Conservation (phyloP, 2,888 invertebrate species). For the Amiota minor region DNA sequence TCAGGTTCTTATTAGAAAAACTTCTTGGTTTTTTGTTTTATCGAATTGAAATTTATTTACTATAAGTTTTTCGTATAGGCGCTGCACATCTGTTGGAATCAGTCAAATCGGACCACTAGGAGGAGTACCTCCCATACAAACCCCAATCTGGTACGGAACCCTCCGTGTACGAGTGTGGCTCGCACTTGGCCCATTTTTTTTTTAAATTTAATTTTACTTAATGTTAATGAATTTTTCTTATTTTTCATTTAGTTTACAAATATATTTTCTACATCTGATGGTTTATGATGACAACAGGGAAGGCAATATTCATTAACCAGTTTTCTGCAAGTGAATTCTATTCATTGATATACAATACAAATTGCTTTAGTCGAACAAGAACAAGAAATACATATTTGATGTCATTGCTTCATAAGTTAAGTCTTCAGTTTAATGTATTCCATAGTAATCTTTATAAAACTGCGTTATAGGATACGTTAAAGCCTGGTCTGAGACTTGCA, state of each 20-base stretch:
- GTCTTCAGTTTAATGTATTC: not conserved
- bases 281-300: constrained; percentile 73
- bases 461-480: constrained; percentile 72
- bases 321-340: constrained; percentile 87
- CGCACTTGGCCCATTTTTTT: too few species aligned
- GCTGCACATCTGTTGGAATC: too few species aligned
- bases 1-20: too few species aligned
- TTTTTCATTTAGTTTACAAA: constrained; percentile 71
- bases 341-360: constrained; percentile 82
- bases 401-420: constrained; percentile 74
- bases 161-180: too few species aligned
- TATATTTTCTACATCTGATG: constrained; percentile 82
- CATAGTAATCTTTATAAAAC: not conserved
- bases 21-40: too few species aligned
- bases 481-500: constrained; percentile 68
- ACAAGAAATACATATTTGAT: constrained; percentile 77
- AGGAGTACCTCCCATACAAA: too few species aligned
- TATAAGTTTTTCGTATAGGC: too few species aligned
- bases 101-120: too few species aligned
- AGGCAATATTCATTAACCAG: constrained; percentile 70
- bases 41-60: too few species aligned
- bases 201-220: too few species aligned
- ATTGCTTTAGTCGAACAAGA: constrained; percentile 75
- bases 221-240: too few species aligned
- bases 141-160: too few species aligned